A percentile compares a stretch with the other conserved stretches of the same genome.
Evolutionary conservation across 2,888 invertebrate genomes (phyloP).

Genomic region (Gari tellinella): DNA sequence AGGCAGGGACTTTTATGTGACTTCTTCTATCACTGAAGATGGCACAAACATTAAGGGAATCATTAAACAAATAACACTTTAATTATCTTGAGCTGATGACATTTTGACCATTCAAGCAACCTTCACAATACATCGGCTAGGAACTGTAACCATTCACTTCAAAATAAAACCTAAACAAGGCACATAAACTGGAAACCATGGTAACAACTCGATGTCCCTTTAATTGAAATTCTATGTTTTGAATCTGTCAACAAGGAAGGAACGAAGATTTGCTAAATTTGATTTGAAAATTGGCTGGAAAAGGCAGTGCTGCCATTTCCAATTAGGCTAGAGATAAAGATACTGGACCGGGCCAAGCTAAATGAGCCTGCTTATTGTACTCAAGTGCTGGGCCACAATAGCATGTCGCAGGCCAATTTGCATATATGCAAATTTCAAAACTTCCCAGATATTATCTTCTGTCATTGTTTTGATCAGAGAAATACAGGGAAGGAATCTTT

Average conservation of each 20-base stretch:
- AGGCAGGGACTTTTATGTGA: too few species aligned
- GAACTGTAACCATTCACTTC: too few species aligned
- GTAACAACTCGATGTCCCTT: slow-evolving; percentile 18
- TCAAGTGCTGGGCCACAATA: slow-evolving; percentile 14
- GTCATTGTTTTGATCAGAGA: slow-evolving; percentile 42
- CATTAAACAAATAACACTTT: too few species aligned
- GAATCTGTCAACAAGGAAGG: slow-evolving; percentile 44
- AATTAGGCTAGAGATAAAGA: slow-evolving; percentile 37
- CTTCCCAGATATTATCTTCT: slow-evolving; percentile 56
- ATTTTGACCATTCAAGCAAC: too few species aligned
- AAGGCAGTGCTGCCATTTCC: slow-evolving; percentile 51
- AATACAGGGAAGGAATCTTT: not conserved
- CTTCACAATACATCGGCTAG: too few species aligned
- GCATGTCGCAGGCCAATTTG: slow-evolving; percentile 34
- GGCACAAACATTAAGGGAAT: too few species aligned
- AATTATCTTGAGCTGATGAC: too few species aligned
- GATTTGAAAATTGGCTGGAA: slow-evolving; percentile 51
- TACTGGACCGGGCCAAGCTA: slow-evolving; percentile 17
- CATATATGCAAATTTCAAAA: slow-evolving; percentile 62
- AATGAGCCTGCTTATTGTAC: slow-evolving; percentile 22
- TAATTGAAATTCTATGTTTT: slow-evolving; percentile 52
- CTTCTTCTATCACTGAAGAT: too few species aligned
- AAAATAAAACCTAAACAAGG: too few species aligned
- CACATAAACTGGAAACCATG: not conserved
- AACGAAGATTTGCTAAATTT: slow-evolving; percentile 50